Conservation (phyloP, 2,888 invertebrate species). For the Meghimatium bilineatum region DNA sequence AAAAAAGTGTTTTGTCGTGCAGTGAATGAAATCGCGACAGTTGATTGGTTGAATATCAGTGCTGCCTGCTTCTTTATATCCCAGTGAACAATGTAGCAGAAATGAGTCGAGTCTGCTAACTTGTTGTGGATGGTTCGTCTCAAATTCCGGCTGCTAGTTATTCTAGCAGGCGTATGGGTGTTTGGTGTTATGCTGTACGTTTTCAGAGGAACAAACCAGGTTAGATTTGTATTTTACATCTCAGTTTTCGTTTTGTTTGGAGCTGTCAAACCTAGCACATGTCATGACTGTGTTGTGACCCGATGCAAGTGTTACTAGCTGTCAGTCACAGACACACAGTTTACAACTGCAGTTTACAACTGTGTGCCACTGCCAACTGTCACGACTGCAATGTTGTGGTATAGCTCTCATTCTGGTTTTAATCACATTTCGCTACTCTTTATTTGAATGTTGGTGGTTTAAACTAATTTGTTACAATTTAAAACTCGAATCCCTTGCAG, state of each 20-base stretch:
- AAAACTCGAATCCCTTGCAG: too few relatives aligned
- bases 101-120: neutral
- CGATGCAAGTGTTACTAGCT: too few relatives aligned
- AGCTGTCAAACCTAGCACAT: too few relatives aligned
- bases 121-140: slow-evolving; percentile 63
- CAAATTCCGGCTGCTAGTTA: slow-evolving; percentile 66
- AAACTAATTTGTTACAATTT: too few relatives aligned
- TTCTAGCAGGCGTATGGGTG: slow-evolving; percentile 67
- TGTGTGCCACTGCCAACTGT: too few relatives aligned
- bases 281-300: too few relatives aligned
- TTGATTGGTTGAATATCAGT: neutral
- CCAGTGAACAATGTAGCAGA: neutral
- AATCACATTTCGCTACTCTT: too few relatives aligned
- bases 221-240: neutral
- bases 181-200: slow-evolving; percentile 64
- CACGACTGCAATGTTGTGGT: too few relatives aligned
- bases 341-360: too few relatives aligned
- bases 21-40: neutral
- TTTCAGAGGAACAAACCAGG: slow-evolving; percentile 53
- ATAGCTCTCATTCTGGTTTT: too few relatives aligned
- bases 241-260: neutral
- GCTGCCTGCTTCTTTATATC: neutral
- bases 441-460: too few relatives aligned
- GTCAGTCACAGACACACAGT: too few relatives aligned
- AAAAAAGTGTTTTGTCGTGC: neutral